Evolutionary conservation across 1,140 invertebrate genomes (phyloP).

Genomic region (Venturia canescens): DNA sequence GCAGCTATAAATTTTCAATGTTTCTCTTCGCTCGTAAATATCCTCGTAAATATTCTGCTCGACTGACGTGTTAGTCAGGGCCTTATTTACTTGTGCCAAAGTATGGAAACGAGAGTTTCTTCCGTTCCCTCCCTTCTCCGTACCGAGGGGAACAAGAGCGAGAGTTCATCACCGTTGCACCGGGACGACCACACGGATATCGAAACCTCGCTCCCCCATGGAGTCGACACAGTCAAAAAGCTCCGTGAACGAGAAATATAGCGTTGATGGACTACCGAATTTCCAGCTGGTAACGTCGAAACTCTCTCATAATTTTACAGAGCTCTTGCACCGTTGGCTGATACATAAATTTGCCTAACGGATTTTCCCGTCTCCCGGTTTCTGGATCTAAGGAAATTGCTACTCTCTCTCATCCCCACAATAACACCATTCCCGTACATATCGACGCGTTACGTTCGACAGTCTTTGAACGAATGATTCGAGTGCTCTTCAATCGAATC

Average conservation of each 20-base stretch:
- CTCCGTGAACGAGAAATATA: constrained; percentile 7
- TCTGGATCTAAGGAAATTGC: constrained; percentile 11
- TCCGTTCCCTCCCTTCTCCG: neutral
- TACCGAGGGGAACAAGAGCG: neutral
- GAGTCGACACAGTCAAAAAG: neutral
- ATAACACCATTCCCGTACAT: neutral
- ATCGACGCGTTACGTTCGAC: neutral
- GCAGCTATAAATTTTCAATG: constrained; percentile 47
- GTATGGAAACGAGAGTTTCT: constrained; percentile 10
- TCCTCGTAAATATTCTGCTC: constrained; percentile 42
- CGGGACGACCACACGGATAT: neutral
- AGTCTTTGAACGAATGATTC: too few relatives aligned
- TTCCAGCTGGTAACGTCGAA: neutral
- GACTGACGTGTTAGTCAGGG: constrained; percentile 20
- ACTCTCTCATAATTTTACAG: constrained; percentile 14
- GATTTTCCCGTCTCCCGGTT: constrained; percentile 10
- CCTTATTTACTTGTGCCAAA: constrained; percentile 29
- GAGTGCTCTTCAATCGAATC: too few relatives aligned
- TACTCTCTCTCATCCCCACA: neutral
- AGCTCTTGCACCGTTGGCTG: neutral
- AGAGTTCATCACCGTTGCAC: neutral
- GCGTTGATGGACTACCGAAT: neutral
- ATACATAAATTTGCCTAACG: constrained; percentile 34
- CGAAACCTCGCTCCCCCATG: neutral
- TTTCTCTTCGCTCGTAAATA: constrained; percentile 29